A percentile compares a stretch with the other conserved stretches of the same genome.
Conservation (phyloP, 2,888 invertebrate species). For the Cephalotes varians region DNA sequence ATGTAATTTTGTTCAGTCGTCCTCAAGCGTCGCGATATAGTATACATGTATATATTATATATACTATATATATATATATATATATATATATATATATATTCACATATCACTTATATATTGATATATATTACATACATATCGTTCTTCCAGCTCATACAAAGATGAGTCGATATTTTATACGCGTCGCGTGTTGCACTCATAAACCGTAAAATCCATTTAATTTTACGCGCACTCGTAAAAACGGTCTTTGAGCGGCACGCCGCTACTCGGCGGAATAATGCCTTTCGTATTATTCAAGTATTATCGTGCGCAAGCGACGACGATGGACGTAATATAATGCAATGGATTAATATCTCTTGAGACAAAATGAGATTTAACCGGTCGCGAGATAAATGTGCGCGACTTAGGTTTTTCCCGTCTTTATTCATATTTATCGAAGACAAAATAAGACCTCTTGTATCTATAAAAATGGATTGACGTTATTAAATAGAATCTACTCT, state of each 20-base stretch:
- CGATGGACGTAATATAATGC: background rate
- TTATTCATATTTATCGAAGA: background rate
- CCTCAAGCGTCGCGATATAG: background rate
- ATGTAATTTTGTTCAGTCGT: constrained; percentile 13
- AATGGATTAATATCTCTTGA: background rate
- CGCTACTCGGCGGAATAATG: constrained; percentile 3
- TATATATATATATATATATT: no score
- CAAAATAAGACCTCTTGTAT: background rate
- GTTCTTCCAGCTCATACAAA: constrained; percentile 51
- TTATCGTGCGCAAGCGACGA: constrained; percentile 4
- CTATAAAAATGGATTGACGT: background rate
- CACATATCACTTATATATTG: no score
- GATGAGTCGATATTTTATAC: constrained; percentile 74
- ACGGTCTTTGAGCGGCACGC: constrained; percentile 49
- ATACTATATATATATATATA: background rate
- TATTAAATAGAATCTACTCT: background rate
- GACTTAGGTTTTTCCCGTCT: background rate
- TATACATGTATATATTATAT: no score
- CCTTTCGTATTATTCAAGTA: background rate
- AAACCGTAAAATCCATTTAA: constrained; percentile 74
- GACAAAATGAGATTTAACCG: constrained; percentile 7
- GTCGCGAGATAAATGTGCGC: background rate
- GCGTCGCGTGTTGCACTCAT: constrained; percentile 52
- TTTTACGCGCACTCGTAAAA: constrained; percentile 73
- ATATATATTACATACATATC: no score